phyloP scores from a whole-genome alignment of 2,888 invertebrate species.

The Scaptomyza flava region DNA sequence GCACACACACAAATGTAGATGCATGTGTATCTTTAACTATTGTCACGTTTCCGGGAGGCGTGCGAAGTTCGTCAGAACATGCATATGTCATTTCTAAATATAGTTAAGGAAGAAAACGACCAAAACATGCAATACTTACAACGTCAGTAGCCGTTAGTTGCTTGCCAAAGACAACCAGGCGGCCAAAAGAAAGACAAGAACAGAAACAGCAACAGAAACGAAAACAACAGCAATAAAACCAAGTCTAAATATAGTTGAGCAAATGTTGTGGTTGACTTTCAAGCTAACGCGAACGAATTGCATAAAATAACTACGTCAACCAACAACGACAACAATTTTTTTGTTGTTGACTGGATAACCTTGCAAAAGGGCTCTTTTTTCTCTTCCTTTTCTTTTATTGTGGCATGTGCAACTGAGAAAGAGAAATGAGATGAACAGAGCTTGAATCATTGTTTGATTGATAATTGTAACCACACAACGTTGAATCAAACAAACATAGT shows the following conservation, averaged over 20 bases:
- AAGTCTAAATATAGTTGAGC: slow-evolving; percentile 49
- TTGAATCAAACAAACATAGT: background rate
- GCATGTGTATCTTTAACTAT: slow-evolving; percentile 20
- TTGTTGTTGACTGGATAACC: slow-evolving; percentile 47
- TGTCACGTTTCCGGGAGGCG: slow-evolving; percentile 69
- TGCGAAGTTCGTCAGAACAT: slow-evolving; percentile 58
- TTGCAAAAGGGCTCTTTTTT: slow-evolving; percentile 36
- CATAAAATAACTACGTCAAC: slow-evolving; percentile 28
- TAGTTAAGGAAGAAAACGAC: slow-evolving; percentile 59
- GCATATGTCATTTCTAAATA: slow-evolving; percentile 69
- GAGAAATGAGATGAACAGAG: background rate
- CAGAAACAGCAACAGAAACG: slow-evolving; percentile 23
- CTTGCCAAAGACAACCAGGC: slow-evolving; percentile 25
- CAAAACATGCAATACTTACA: slow-evolving; percentile 69
- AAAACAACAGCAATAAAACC: background rate
- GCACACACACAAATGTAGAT: background rate
- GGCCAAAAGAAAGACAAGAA: slow-evolving; percentile 3
- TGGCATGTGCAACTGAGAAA: slow-evolving; percentile 3
- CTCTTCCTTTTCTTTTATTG: slow-evolving; percentile 5
- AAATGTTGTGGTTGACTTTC: slow-evolving; percentile 22
- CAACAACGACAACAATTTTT: slow-evolving; percentile 11
- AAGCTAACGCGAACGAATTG: slow-evolving; percentile 24
- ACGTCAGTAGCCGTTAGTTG: slow-evolving; percentile 44
- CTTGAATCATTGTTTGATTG: slow-evolving; percentile 43
- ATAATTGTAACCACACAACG: slow-evolving; percentile 22